A percentile compares a stretch with the other conserved stretches of the same genome.
These are phyloP conservation scores for Megathymus violae DNA, from an alignment of 1,140 invertebrate species.

Conservation along the genomic window DNA sequence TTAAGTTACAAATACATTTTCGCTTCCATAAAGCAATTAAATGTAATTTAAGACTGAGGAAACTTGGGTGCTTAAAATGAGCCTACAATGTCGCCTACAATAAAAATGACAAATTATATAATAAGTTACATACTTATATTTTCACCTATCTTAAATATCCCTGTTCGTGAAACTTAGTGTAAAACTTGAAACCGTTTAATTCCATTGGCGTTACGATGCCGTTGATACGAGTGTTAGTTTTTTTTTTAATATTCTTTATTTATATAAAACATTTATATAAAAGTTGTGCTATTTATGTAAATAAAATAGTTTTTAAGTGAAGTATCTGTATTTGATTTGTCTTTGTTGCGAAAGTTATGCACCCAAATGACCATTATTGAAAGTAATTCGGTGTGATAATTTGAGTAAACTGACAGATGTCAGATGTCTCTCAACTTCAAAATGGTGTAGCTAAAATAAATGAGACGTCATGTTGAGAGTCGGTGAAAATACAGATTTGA, in stretches of 20 bases:
- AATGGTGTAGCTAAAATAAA: no score
- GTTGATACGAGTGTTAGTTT: slow-evolving; percentile 25
- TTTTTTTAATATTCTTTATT: slow-evolving; percentile 11
- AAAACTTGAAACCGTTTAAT: slow-evolving; percentile 36
- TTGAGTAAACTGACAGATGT: no score
- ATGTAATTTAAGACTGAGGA: slow-evolving; percentile 53
- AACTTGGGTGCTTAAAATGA: slow-evolving; percentile 52
- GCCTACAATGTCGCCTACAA: slow-evolving; percentile 4
- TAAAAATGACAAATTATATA: no score
- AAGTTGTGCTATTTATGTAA: slow-evolving; percentile 31
- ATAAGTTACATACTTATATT: slow-evolving; percentile 19
- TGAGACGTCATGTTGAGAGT: no score
- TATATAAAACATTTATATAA: slow-evolving; percentile 12
- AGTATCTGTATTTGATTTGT: not conserved
- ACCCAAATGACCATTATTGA: no score
- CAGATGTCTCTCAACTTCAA: no score
- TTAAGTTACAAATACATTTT: slow-evolving; percentile 12
- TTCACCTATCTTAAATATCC: slow-evolving; percentile 31
- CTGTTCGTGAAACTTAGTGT: slow-evolving; percentile 34
- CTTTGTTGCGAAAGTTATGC: not conserved
- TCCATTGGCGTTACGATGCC: slow-evolving; percentile 32
- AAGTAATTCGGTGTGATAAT: no score
- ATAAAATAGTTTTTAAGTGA: slow-evolving; percentile 22
- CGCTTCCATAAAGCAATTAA: slow-evolving; percentile 14
- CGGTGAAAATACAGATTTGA: no score